Base-by-base conservation (phyloP, 2,888 invertebrate genomes). In the Caenorhabditis sp. region DNA sequence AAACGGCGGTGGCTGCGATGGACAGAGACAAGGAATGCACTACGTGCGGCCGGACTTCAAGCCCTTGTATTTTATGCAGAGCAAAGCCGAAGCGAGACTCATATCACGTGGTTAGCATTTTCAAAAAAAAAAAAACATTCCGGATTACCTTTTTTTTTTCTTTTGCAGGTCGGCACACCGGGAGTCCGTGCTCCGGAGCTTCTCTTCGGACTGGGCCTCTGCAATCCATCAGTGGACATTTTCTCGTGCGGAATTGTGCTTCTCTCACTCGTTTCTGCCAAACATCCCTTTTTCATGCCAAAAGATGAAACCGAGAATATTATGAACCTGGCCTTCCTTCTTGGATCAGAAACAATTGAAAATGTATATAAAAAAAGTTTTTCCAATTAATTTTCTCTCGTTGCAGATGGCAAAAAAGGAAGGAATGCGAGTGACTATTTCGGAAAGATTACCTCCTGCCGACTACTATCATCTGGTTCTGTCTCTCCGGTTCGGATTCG, bases 281-380 rank as follows among this genome's bases (percentile, higher is more conserved):
- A 72, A 61, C 77, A 77, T 56, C 77, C 77, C 9, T 72, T 77
- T 35, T 77, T 77, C 52, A 66, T 62, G 66, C 77, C 77, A 1
- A 61, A 63, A 24, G 52, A 66, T 30, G 77, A 77, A 26, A 50
- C 62, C 8, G 77, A 77, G 22, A 77, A 77, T 39, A 77, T 77
- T 27, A 48, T 61, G 48, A 22, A 77, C 35, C 48, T 77, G 17
- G 72, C 72, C 5, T 66, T 63, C 37, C 45, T 77, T 0, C 41
- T 77, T 7, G 77, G 77, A 30, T 61, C 56, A 7, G 50, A 77
- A 30, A 52, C 61, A 2, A 32, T 77, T 1, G 66, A 72, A 66
- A 41, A 52, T 26, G 75, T 75, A 9, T n/a, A n/a, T n/a, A n/a
- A n/a, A n/a, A n/a, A n/a, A n/a, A n/a, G n/a, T n/a, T n/a, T n/a